Evolutionary conservation across 2,888 invertebrate species (phyloP), one percentile per base, ranked within the genome.

Genomic region (Helicoverpa assulta): DNA sequence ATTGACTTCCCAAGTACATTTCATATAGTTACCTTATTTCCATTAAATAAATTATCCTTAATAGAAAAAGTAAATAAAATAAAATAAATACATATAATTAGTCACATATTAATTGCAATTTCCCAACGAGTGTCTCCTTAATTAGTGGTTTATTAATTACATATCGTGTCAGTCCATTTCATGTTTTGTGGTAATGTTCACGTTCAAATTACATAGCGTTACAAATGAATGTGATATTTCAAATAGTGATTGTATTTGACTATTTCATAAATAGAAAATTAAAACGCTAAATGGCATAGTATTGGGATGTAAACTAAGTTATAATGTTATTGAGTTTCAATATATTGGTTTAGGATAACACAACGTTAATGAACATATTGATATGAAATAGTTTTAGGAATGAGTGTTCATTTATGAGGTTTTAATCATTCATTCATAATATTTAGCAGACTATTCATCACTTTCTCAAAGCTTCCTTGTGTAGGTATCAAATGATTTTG

Each of bases 91-190:
- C 6, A 18, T 6, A 50, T 50, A n/a, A 50, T n/a, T 50, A 50
- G 50, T 50, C 6, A 18, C 10, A 3, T 57, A 67, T 50, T 29
- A 33, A 40, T 18, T 58, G 37, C 16, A 3, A 56, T 60, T 52
- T 19, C 50, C 21, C 19, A 56, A 40, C 26, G 58, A 50, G 53
- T 33, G 19, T 7, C 51, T 76, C 71, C 53, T 56, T 65, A 59
- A 76, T 80, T 82, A 67, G 65, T 60, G 67, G 80, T 76, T 72
- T 67, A 72, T 63, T 72, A 69, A 78, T 81, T 72, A 57, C 63
- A 71, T 67, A 76, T 70, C n/a, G 47, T 5, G 19, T 40, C 18
- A 8, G 33, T 8, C 14, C 66, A 56, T 63, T 76, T 52, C 62
- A 66, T 70, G 59, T 54, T 67, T 54, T 62, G 72, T 64, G 78